Base-by-base conservation (phyloP, 23 tunicate species). In the Aplidium turbinatum region DNA sequence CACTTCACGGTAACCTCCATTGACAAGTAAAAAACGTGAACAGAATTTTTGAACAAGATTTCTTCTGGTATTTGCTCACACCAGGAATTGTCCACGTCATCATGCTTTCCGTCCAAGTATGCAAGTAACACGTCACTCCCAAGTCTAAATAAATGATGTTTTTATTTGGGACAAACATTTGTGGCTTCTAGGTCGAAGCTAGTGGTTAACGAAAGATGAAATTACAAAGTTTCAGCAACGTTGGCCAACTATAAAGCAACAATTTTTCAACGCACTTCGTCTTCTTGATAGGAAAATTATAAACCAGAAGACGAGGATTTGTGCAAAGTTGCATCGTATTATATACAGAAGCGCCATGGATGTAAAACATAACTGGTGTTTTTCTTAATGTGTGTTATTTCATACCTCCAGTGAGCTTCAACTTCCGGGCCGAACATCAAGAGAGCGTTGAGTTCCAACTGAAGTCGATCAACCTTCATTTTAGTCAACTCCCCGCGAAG, bases 21-120 rank as follows among this genome's bases (percentile, higher is more conserved):
- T 2, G 85, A 80, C 9, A 80, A 20, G 1, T 42, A 26, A 28
- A 69, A 80, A 3, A 80, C 76, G 26, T 80, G 77, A 24, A 38
- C 77, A 31, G 77, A 9, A 70, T 80, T 77, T 28, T 80, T 80
- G 70, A 23, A 70, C 4, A 69, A 45, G 32, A 80, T 47, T 20
- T 80, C 85, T 0, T 56, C 69, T 4, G 85, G 85, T 1, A 80
- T 47, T 42, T 42, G 29, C 68, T 69, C 64, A 58, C 85, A 80
- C 85, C 85, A 80, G 39, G 24, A 24, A 60, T 38, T 40, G 48
- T 80, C 77, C 5, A 16, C 56, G 35, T 70, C 70, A 1, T 78
- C 83, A 29, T 69, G 16, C 56, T 70, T 80, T 27, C 70, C 70
- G 9, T 80, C 85, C 70, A 80, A 25, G 23, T 80, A 80, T 4